phyloP scores from a whole-genome alignment of 92 coral and sea anemone species.

The Parazoanthus swiftii region DNA sequence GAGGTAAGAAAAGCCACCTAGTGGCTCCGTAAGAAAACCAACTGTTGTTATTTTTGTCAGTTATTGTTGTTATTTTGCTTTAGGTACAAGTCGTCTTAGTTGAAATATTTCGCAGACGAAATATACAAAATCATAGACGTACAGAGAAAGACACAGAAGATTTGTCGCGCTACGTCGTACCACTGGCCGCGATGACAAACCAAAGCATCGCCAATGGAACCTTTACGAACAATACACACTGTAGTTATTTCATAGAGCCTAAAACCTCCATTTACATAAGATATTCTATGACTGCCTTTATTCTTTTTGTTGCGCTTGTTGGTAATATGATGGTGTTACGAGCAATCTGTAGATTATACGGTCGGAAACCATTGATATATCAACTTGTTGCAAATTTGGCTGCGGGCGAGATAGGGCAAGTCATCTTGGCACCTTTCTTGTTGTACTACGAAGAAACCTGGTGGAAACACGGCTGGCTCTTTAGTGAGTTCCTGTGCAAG shows the following conservation, averaged over 20 bases:
- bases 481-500: too few species aligned
- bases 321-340: slow-evolving; percentile 22
- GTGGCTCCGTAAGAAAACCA: too few species aligned
- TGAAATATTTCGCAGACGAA: too few species aligned
- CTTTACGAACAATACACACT: neutral
- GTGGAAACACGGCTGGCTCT: neutral
- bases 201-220: neutral
- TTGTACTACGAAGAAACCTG: neutral
- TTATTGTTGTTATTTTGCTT: too few species aligned
- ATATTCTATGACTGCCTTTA: neutral
- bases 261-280: neutral
- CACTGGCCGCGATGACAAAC: neutral
- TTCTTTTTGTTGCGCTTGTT: neutral
- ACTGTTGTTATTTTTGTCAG: too few species aligned
- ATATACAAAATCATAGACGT: too few species aligned
- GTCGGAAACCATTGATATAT: slow-evolving; percentile 2
- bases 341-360: neutral
- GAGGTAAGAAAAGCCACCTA: too few species aligned
- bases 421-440: neutral
- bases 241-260: neutral
- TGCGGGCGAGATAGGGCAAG: neutral
- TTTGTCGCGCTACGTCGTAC: neutral
- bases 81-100: too few species aligned
- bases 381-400: slow-evolving; percentile 18
- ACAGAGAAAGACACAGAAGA: too few species aligned